Evolutionary conservation across 1,140 invertebrate species (phyloP), one percentile per base, ranked within the genome.

Genomic region (Hypothenemus hampei): DNA sequence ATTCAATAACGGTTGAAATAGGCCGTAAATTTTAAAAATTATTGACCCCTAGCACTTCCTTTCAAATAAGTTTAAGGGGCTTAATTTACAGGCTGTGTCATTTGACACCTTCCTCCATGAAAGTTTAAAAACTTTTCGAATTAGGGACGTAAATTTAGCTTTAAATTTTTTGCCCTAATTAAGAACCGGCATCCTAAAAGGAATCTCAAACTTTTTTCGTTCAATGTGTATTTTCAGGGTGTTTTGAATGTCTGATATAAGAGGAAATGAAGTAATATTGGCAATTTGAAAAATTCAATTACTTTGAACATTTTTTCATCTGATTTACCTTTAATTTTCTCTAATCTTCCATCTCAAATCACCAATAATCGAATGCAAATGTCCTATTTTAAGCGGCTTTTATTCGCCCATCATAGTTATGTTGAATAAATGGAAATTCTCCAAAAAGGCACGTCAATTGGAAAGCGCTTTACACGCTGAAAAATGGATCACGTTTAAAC

Each of bases 401-500:
- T 46, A 15, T 15, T 23, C 31, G 15, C 11, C 23, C n/a, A 37
- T 48, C 46, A 37, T 48, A 48, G 20, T 36, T 48, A 48, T 37
- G 33, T 48, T 21, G 46, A 37, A 37, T 23, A 37, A 48, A 48
- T 48, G 46, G 46, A 18, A 48, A 48, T 11, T 3, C 18, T 18
- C 20, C 46, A 37, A 37, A 48, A 36, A 37, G 31, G 46, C 31
- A 37, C 33, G 29, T 37, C 31, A 37, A 48, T 48, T 36, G 46
- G 37, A 48, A 48, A 48, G 23, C 8, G 31, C 46, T 48, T 48
- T 23, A 37, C 33, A 36, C 19, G 31, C 11, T 37, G 46, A 37
- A 48, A 44, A 48, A 48, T 48, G 20, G 46, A 36, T 48, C 31
- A 37, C 19, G 15, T 37, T 45, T 48, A 48, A 48, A 48, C 21